Evolutionary conservation across 2,113 vertebrate genomes (phyloP).

Genomic region (Hiodon alosoides): DNA sequence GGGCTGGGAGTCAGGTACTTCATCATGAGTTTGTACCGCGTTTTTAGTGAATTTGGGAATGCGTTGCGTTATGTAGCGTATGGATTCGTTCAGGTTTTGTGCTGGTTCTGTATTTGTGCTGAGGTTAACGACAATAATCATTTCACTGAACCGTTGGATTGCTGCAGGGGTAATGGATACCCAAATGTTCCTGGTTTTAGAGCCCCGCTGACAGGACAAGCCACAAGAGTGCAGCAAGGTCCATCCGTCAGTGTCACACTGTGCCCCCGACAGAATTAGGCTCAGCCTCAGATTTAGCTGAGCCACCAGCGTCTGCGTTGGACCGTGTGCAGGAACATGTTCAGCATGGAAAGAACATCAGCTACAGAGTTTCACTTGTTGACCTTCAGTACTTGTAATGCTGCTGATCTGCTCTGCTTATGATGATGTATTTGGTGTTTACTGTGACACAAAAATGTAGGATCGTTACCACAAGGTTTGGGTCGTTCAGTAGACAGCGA

Average conservation of each 20-base stretch:
- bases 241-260: constrained; percentile 44
- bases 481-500: too few relatives aligned
- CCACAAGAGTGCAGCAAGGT: constrained; percentile 41
- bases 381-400: neutral
- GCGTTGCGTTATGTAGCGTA: too few relatives aligned
- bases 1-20: too few relatives aligned
- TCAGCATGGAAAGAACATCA: neutral
- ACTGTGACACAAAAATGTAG: neutral
- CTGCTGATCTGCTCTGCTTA: neutral
- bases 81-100: too few relatives aligned
- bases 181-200: constrained; percentile 38
- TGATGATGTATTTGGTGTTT: neutral
- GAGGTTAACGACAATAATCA: constrained; percentile 52
- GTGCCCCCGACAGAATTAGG: constrained; percentile 34
- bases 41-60: too few relatives aligned
- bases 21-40: constrained; percentile 26
- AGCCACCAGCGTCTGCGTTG: neutral
- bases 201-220: constrained; percentile 56
- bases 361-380: neutral
- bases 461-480: too few relatives aligned
- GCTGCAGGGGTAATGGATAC: constrained; percentile 14
- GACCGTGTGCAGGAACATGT: neutral
- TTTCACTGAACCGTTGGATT: constrained; percentile 33
- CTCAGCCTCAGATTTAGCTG: constrained; percentile 41
- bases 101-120: neutral